Conservation (phyloP, 1,140 invertebrate species). For the Agrypnia vestita region DNA sequence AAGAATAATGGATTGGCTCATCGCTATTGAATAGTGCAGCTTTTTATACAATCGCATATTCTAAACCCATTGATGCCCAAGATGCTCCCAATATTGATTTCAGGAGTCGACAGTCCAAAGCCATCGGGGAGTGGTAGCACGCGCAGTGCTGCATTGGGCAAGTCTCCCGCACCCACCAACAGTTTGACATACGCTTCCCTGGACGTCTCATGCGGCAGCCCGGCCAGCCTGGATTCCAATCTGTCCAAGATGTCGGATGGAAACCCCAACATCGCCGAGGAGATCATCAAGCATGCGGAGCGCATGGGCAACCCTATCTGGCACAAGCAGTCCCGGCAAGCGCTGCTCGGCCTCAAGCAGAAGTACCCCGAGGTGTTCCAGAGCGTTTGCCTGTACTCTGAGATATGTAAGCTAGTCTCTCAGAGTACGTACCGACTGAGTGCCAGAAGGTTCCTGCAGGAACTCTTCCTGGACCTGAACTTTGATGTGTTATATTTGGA, state of each 20-base stretch:
- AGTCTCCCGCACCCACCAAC: constrained; percentile 51
- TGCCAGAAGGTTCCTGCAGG: constrained; percentile 92
- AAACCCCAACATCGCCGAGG: constrained; percentile 66
- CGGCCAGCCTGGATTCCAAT: constrained; percentile 62
- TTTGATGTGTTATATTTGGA: constrained; percentile 78
- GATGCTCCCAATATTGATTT: neutral
- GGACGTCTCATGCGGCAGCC: constrained; percentile 59
- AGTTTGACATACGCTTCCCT: constrained; percentile 52
- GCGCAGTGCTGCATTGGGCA: constrained; percentile 27
- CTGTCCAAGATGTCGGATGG: constrained; percentile 58
- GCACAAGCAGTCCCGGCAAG: constrained; percentile 78
- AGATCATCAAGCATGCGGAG: constrained; percentile 78
- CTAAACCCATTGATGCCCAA: no score
- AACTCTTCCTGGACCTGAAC: constrained; percentile 91
- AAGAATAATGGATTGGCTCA: no score
- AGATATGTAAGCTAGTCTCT: constrained; percentile 87
- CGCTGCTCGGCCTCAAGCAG: constrained; percentile 88
- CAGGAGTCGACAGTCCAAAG: constrained; percentile 59
- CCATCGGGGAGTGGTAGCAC: constrained; percentile 44
- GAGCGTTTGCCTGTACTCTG: constrained; percentile 94
- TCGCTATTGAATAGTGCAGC: no score
- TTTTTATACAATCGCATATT: no score
- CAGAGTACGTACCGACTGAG: constrained; percentile 87
- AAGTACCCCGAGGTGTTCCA: constrained; percentile 87
- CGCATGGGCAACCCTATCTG: constrained; percentile 81